Evolutionary conservation across 2,797 vertebrate species (phyloP).

Genomic region (Octomys mimax): DNA sequence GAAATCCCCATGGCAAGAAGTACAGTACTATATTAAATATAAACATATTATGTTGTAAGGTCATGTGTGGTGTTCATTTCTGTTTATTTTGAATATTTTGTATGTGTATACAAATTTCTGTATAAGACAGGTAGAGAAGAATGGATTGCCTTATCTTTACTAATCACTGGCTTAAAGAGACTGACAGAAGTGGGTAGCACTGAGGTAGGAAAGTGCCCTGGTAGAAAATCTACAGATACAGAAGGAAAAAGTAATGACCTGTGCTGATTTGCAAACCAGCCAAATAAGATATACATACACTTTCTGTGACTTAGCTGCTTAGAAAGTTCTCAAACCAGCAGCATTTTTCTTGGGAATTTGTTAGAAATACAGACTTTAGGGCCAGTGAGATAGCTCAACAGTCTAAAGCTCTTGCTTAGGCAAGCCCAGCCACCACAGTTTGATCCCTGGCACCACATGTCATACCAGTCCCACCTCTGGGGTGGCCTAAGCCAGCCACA

Average conservation of each 20-base stretch:
- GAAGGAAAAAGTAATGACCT: constrained; percentile 29
- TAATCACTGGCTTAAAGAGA: background rate
- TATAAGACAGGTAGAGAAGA: background rate
- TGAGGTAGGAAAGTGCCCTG: background rate
- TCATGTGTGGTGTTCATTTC: constrained; percentile 61
- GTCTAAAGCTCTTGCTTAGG: too few relatives aligned
- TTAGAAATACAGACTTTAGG: constrained; percentile 19
- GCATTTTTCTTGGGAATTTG: background rate
- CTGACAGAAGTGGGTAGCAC: background rate
- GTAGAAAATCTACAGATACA: background rate
- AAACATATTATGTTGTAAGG: constrained; percentile 43
- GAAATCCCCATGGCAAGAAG: constrained; percentile 21
- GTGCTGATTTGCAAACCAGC: background rate
- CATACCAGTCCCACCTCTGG: too few relatives aligned
- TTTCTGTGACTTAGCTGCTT: background rate
- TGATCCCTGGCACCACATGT: too few relatives aligned
- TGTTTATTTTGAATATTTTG: constrained; percentile 55
- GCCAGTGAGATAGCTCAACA: too few relatives aligned
- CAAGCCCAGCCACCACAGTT: too few relatives aligned
- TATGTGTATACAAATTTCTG: background rate
- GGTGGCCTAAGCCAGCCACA: too few relatives aligned
- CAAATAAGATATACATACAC: background rate
- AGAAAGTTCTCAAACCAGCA: background rate
- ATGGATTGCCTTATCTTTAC: background rate
- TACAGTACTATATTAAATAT: constrained; percentile 69